Evolutionary conservation across 2,888 invertebrate genomes (phyloP).

Genomic region (Parnassius orleans): DNA sequence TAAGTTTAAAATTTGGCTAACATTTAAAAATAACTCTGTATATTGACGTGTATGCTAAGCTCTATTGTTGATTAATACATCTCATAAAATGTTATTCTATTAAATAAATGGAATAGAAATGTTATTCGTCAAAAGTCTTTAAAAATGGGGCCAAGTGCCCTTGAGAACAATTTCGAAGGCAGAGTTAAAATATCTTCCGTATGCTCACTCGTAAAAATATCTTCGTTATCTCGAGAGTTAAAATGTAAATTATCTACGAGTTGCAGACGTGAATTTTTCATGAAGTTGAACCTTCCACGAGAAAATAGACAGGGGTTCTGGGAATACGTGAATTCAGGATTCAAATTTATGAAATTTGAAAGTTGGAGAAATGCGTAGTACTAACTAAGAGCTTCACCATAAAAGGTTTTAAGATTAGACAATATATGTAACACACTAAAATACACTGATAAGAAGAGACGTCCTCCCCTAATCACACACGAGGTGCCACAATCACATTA

Average conservation of each 20-base stretch:
- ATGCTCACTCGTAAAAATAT: slow-evolving; percentile 11
- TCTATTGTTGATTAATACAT: too few relatives aligned
- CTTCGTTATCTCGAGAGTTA: slow-evolving; percentile 7
- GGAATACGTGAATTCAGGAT: slow-evolving; percentile 6
- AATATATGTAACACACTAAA: too few relatives aligned
- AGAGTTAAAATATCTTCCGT: slow-evolving; percentile 2
- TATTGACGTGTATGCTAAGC: too few relatives aligned
- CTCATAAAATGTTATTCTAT: background rate
- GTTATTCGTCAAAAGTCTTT: background rate
- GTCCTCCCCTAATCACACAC: too few relatives aligned
- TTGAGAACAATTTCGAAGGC: background rate
- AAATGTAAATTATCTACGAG: slow-evolving; percentile 18
- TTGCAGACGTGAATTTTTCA: slow-evolving; percentile 18
- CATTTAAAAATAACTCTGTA: too few relatives aligned
- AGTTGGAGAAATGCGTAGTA: slow-evolving; percentile 4
- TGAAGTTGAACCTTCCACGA: slow-evolving; percentile 14
- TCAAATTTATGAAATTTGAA: slow-evolving; percentile 13
- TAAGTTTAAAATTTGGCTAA: too few relatives aligned
- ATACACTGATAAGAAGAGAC: too few relatives aligned
- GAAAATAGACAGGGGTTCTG: background rate
- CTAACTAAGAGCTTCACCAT: slow-evolving; percentile 1
- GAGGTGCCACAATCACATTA: too few relatives aligned
- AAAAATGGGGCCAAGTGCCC: background rate
- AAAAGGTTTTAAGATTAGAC: background rate
- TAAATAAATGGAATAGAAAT: background rate